Evolutionary conservation across 2,113 vertebrate genomes (phyloP).

Genomic region (Trematocara marginatum): DNA sequence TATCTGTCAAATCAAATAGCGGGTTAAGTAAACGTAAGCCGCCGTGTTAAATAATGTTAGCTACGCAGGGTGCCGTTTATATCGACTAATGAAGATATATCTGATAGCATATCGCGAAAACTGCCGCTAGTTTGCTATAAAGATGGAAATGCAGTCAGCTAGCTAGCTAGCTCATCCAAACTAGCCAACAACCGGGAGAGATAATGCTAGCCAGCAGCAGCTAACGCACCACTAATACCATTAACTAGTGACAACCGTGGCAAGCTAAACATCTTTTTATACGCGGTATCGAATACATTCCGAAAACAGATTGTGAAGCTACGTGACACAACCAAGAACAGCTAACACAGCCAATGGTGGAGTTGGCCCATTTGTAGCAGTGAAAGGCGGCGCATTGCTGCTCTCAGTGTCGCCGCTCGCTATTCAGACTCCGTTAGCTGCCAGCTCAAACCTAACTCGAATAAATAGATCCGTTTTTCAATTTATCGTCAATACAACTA

Average conservation of each 20-base stretch:
- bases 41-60: neutral
- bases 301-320: neutral
- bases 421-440: conserved; percentile 31
- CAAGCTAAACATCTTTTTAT: neutral
- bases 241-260: neutral
- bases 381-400: conserved; percentile 52
- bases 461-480: neutral
- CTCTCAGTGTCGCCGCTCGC: conserved; percentile 31
- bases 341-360: neutral
- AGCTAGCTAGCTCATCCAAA: conserved; percentile 2
- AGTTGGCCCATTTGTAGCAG: conserved; percentile 24
- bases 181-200: conserved; percentile 35
- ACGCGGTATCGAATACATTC: neutral
- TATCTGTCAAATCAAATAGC: conserved; percentile 42
- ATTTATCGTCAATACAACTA: neutral
- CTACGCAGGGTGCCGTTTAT: fast-evolving
- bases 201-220: neutral
- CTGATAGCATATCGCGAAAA: neutral
- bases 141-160: neutral
- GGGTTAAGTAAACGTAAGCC: neutral
- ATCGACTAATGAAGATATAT: fast-evolving
- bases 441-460: neutral
- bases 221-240: neutral
- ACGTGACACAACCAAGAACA: neutral
- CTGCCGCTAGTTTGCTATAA: neutral